A percentile compares a stretch with the other conserved stretches of the same genome.
phyloP scores from a whole-genome alignment of 2,797 vertebrate species.

The Hafferia zeledoni region DNA sequence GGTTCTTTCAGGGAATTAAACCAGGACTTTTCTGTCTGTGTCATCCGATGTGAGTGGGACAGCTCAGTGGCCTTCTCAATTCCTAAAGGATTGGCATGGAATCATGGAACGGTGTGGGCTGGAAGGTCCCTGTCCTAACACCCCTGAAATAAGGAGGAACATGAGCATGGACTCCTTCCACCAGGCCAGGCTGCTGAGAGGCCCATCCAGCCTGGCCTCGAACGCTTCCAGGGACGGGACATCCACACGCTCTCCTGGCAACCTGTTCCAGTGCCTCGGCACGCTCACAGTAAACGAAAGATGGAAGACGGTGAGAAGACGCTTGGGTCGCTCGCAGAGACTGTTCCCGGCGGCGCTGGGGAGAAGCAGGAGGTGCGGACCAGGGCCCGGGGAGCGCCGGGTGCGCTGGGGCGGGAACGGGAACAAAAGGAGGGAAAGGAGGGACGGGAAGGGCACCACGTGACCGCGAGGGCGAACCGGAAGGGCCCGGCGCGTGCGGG shows the following conservation, averaged over 20 bases:
- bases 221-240: background rate
- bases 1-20: background rate
- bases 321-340: accelerated
- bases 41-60: too few species aligned
- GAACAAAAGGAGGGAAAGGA: background rate
- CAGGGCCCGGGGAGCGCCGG: accelerated
- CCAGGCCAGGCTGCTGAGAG: too few species aligned
- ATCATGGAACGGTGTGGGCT: background rate
- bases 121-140: background rate
- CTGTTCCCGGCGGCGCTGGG: accelerated
- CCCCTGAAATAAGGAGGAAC: background rate
- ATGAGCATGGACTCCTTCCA: background rate
- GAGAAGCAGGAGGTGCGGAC: accelerated
- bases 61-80: background rate
- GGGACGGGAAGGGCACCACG: background rate
- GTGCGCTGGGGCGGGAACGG: accelerated
- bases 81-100: accelerated
- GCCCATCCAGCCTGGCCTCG: background rate
- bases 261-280: background rate
- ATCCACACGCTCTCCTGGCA: background rate
- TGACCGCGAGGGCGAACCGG: conserved; percentile 11
- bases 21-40: accelerated
- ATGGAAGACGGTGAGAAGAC: too few species aligned
- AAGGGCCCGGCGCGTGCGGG: background rate
- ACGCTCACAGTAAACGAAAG: background rate